phyloP scores from a whole-genome alignment of 2,797 vertebrate genomes.

The Coendou prehensilis region DNA sequence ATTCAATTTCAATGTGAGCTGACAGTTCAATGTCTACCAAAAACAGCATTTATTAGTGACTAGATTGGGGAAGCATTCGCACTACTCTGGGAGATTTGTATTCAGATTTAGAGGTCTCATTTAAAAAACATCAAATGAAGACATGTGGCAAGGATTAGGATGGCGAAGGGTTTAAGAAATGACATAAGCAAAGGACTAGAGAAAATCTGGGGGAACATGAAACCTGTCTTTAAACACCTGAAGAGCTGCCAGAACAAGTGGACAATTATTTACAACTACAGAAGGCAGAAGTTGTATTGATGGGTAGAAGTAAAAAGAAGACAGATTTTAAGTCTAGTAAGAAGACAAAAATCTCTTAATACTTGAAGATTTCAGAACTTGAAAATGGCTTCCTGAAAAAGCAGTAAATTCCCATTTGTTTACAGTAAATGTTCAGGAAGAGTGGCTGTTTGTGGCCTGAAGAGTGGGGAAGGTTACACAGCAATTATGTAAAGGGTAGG shows the following conservation, averaged over 20 bases:
- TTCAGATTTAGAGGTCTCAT: not conserved
- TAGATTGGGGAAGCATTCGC: not conserved
- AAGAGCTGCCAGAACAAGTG: not conserved
- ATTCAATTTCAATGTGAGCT: conserved; percentile 6
- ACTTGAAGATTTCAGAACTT: not conserved
- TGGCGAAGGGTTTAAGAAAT: not conserved
- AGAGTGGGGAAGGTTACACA: not conserved
- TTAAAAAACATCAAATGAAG: not conserved
- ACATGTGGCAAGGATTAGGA: not conserved
- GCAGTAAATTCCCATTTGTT: conserved; percentile 2
- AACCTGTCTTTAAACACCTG: not conserved
- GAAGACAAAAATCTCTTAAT: not conserved
- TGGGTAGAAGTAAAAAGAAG: not conserved
- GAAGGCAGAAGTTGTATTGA: not conserved
- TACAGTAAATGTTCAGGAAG: not conserved
- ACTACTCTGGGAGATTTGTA: not conserved
- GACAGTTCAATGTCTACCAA: not conserved
- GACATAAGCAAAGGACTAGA: not conserved
- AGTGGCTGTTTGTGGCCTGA: not conserved
- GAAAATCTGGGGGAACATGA: not conserved
- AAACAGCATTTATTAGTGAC: not conserved
- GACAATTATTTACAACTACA: not conserved
- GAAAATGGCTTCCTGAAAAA: conserved; percentile 35
- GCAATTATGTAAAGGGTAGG: not conserved
- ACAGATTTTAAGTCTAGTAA: not conserved